A percentile compares a stretch with the other conserved stretches of the same genome.
These are phyloP conservation scores for Otolemur garnettii DNA, from an alignment of 2,113 vertebrate species.

Conservation along the genomic window DNA sequence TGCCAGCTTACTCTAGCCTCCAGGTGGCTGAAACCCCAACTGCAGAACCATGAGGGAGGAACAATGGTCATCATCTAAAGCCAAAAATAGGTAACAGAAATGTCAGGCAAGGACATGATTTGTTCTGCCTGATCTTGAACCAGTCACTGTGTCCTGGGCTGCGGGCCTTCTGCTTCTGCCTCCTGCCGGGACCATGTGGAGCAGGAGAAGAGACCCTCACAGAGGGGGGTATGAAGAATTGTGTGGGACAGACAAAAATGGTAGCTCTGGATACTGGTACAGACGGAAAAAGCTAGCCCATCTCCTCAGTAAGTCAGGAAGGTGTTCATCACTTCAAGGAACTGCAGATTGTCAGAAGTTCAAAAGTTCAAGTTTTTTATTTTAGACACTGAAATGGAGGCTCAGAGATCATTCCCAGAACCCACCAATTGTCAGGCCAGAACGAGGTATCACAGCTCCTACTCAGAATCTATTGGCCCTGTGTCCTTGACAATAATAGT, in stretches of 20 bases:
- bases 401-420: neutral
- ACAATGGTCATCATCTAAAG: neutral
- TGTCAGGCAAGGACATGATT: neutral
- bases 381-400: neutral
- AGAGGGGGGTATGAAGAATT: neutral
- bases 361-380: neutral
- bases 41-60: neutral
- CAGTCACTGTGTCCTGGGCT: neutral
- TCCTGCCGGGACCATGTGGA: neutral
- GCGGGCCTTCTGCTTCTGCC: neutral
- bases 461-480: rapidly evolving
- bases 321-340: neutral
- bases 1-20: neutral
- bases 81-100: neutral
- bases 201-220: neutral
- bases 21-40: neutral
- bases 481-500: neutral
- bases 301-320: neutral
- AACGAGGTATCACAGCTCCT: neutral
- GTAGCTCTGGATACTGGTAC: neutral
- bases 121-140: neutral
- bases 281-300: neutral
- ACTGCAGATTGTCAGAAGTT: neutral
- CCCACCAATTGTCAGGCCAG: neutral
- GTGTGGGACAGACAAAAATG: neutral